Conservation (phyloP, 2,797 vertebrate species). For the Sylvilagus floridanus region DNA sequence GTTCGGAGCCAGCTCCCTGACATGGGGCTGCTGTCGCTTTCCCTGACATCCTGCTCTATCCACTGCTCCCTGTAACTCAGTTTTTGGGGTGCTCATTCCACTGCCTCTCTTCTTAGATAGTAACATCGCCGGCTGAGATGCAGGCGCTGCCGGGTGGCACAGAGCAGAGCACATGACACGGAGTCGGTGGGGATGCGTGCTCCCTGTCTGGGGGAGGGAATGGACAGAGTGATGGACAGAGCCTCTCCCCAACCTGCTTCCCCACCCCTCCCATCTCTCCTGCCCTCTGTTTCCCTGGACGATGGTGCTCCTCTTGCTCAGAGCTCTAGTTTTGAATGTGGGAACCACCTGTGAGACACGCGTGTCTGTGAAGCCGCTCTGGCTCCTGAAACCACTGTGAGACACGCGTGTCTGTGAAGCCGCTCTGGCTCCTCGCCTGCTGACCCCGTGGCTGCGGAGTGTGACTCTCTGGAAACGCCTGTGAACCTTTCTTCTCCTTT, state of each 20-base stretch:
- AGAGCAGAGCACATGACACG: neutral
- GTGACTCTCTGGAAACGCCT: neutral
- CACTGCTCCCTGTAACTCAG: neutral
- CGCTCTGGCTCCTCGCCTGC: neutral
- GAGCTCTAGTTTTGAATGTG: fast-evolving
- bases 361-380: fast-evolving
- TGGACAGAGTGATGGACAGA: no score
- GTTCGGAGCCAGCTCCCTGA: neutral
- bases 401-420: neutral
- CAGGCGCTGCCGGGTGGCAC: fast-evolving
- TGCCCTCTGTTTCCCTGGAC: neutral
- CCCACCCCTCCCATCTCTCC: fast-evolving
- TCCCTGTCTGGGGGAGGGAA: fast-evolving
- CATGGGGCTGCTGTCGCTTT: neutral
- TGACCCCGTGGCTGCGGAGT: fast-evolving
- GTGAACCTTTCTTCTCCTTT: neutral
- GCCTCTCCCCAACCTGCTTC: no score
- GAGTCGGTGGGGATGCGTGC: neutral
- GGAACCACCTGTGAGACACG: neutral
- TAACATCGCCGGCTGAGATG: neutral
- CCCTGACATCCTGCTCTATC: neutral
- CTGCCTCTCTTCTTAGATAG: neutral
- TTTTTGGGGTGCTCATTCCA: neutral
- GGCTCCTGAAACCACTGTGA: neutral
- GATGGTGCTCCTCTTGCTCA: no score